Evolutionary conservation across 2,888 invertebrate genomes (phyloP).

Genomic region (Amblyjoppa fuscipennis): DNA sequence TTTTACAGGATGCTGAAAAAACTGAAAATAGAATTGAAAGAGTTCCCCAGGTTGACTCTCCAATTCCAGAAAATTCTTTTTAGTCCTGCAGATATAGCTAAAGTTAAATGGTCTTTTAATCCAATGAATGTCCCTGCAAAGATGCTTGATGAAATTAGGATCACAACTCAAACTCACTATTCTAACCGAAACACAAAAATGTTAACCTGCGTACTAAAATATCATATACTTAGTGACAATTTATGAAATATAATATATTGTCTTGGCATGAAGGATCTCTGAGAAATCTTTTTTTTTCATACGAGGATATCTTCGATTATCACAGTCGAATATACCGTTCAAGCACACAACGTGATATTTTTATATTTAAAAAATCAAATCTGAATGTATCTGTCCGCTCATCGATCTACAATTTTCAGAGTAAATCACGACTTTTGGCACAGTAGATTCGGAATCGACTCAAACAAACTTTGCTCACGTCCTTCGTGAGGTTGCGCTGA

Average conservation of each 20-base stretch:
- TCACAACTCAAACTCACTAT: not conserved
- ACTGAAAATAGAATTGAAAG: not conserved
- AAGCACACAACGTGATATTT: not conserved
- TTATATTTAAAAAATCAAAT: not conserved
- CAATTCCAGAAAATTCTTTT: not conserved
- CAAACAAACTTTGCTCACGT: slow-evolving; percentile 74
- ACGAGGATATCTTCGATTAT: not conserved
- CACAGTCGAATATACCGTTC: not conserved
- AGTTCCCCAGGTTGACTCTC: not conserved
- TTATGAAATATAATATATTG: not conserved
- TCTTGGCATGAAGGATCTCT: not conserved
- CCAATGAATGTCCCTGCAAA: not conserved
- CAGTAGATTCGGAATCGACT: slow-evolving; percentile 59
- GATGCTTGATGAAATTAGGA: not conserved
- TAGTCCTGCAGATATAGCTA: not conserved
- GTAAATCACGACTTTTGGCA: slow-evolving; percentile 37
- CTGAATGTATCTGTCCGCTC: not conserved
- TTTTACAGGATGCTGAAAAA: not conserved
- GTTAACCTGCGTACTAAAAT: not conserved
- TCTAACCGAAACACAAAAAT: not conserved
- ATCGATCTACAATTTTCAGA: not conserved
- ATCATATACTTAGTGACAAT: not conserved
- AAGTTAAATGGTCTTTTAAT: not conserved
- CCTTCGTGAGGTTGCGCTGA: slow-evolving; percentile 87
- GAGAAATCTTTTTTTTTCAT: not conserved